A percentile compares a stretch with the other conserved stretches of the same genome.
Evolutionary conservation across 2,797 vertebrate genomes (phyloP).

Genomic region (Scolopax rusticola): DNA sequence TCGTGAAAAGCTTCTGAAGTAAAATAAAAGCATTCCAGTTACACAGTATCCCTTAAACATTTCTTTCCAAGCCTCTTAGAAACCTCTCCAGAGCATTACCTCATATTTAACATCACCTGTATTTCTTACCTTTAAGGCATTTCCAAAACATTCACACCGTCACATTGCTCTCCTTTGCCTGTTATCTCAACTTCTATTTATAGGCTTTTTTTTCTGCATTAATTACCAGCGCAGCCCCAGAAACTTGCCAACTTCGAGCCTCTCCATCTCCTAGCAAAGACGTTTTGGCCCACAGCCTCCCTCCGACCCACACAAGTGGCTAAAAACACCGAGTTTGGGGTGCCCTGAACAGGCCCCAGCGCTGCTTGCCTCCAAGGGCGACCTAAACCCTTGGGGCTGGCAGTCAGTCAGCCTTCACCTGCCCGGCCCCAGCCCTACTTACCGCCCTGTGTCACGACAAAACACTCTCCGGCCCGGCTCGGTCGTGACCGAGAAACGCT

Average conservation of each 20-base stretch:
- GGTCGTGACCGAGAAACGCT: not conserved
- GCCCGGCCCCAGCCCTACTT: not conserved
- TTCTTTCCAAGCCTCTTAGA: not conserved
- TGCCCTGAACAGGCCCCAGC: not conserved
- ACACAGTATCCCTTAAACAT: accelerated
- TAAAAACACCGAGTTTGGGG: accelerated
- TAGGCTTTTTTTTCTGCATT: not conserved
- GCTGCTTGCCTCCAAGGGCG: not conserved
- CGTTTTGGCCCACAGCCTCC: not conserved
- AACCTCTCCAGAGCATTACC: not conserved
- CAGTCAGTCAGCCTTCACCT: not conserved
- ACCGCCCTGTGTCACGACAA: accelerated
- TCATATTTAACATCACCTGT: not conserved
- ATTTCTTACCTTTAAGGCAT: not conserved
- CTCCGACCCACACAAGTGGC: not conserved
- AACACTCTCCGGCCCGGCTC: not conserved
- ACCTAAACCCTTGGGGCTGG: not conserved
- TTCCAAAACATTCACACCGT: not conserved
- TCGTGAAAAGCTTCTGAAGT: not conserved
- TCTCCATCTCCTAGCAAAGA: not conserved
- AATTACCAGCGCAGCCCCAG: not conserved
- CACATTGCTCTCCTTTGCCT: not conserved
- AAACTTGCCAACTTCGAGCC: not conserved
- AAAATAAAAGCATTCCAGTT: not conserved
- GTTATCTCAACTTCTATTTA: constrained; percentile 5